phyloP scores from a whole-genome alignment of 2,113 vertebrate species.

The Noturus placidus region DNA sequence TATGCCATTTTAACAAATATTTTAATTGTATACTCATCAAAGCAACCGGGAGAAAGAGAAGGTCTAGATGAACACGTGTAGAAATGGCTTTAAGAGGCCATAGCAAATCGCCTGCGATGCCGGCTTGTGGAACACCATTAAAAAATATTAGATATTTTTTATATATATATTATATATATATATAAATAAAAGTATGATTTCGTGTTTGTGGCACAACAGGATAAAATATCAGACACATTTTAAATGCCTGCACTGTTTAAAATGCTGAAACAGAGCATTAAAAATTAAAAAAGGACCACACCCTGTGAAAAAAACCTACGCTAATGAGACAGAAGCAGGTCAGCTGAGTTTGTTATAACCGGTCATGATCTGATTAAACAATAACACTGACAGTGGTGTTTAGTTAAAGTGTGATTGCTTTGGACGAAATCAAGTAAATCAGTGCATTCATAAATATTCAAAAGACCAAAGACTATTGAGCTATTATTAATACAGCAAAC shows the following conservation, averaged over 20 bases:
- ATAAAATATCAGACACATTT: background rate
- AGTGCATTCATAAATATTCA: background rate
- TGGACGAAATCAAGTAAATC: background rate
- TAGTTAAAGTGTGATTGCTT: background rate
- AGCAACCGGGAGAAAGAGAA: background rate
- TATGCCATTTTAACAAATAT: background rate
- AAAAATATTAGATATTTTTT: no score
- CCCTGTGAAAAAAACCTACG: conserved; percentile 34
- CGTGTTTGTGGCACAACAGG: background rate
- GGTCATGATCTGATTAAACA: conserved; percentile 3
- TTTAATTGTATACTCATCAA: background rate
- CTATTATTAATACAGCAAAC: background rate
- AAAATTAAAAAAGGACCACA: conserved; percentile 16
- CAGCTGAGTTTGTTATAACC: background rate
- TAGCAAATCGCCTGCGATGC: conserved; percentile 18
- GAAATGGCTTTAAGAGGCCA: conserved; percentile 12
- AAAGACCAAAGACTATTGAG: background rate
- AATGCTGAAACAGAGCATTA: background rate
- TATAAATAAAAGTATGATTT: no score
- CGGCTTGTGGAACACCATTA: background rate
- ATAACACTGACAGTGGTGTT: background rate
- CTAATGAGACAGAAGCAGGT: background rate
- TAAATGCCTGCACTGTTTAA: background rate
- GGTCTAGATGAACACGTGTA: background rate
- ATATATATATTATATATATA: no score